Base-by-base conservation (phyloP, 2,113 vertebrate genomes). In the Electrona antarctica region DNA sequence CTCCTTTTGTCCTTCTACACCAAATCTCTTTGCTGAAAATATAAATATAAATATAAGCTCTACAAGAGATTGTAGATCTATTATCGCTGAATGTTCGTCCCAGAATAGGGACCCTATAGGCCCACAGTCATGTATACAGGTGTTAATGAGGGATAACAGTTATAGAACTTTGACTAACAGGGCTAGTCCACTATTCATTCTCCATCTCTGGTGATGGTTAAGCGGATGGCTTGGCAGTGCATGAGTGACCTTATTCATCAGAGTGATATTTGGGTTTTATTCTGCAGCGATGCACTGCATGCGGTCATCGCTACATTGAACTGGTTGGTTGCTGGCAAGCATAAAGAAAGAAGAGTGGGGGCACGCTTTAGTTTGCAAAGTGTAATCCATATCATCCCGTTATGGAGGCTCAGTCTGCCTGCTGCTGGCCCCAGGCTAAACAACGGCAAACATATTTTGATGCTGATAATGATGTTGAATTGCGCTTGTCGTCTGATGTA, bases 161-260 rank as follows among this genome's bases (percentile, higher is more conserved):
- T 41, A 9, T 69, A 81, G 73, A 70, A 72, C 71, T 76, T 29
- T 52, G 69, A 60, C 46, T n/a, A 51, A 73, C 64, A 13, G 41
- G 45, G 77, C 65, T 45, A 66, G 28, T 10, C 3, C 9, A 50
- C n/a, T 15, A 41, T 41, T 67, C 72, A 14, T 13, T 2, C 9
- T 10, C 14, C 41, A 60, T 49, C 15, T 48, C 55, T 61, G 67
- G 63, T 15, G 67, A 61, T 80, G 80, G 68, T 84, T 84, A 29
- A 63, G 72, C 82, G 82, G 74, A 76, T 64, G 78, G 78, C 74
- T 81, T 82, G 62, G 74, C 83, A 78, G 79, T 65, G 78, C 81
- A 81, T 74, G 81, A 85, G 78, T 92, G 91, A 92, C 91, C 91
- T 92, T 92, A 92, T 91, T 91, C 89, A 91, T 90, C 85, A 75